Evolutionary conservation across 2,888 invertebrate genomes (phyloP).

Genomic region (Xestia rhomboidea): DNA sequence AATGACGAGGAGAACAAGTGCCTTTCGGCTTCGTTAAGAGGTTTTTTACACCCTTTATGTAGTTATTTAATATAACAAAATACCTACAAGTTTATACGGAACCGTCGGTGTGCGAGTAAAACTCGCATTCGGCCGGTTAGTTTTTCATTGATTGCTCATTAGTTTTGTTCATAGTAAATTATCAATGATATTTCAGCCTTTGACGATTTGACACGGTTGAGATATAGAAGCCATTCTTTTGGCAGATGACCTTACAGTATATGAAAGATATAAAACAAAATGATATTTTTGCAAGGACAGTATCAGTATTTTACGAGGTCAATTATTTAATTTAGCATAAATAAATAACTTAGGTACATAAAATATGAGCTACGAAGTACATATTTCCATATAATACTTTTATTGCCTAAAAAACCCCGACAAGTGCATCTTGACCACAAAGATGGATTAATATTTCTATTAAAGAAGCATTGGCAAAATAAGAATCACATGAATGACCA

Average conservation of each 20-base stretch:
- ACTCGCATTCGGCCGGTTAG: not conserved
- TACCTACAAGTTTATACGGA: no score
- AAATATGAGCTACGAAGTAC: not conserved
- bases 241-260: not conserved
- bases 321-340: conserved; percentile 15
- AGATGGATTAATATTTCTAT: conserved; percentile 3
- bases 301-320: conserved; percentile 17
- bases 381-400: not conserved
- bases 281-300: conserved; percentile 15
- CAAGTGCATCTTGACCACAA: conserved; percentile 18
- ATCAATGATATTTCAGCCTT: not conserved
- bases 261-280: not conserved
- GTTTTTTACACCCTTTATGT: no score
- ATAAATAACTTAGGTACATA: not conserved
- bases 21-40: no score
- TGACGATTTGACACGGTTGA: not conserved
- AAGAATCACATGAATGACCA: not conserved
- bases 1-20: no score
- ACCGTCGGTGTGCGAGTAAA: not conserved
- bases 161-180: not conserved
- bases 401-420: not conserved
- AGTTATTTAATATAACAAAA: no score
- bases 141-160: not conserved
- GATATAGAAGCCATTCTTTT: not conserved
- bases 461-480: not conserved